Evolutionary conservation across 1,140 invertebrate species (phyloP), one percentile per base, ranked within the genome.

Genomic region (Zaprionus davidi): DNA sequence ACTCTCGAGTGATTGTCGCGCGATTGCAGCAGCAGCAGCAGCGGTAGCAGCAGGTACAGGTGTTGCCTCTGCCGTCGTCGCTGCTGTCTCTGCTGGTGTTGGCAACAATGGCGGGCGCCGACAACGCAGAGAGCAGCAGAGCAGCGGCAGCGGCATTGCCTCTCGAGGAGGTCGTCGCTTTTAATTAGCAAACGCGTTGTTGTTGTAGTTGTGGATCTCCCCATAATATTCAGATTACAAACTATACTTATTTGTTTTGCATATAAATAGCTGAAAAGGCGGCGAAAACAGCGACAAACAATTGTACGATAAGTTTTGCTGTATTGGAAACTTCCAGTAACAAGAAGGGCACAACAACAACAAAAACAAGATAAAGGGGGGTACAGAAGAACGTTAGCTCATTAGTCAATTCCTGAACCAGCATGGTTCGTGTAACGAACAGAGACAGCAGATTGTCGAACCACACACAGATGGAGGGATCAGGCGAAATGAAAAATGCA

Each of bases 141-240:
- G 58, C 31, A 57, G 62, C 36, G 4, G 36, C 41, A 20, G n/a
- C 41, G n/a, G 1, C 22, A 11, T 51, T 11, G 46, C 20, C 46
- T 51, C 70, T 62, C 26, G 64, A 57, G 59, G 66, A 90, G 77
- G 58, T 73, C 75, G 79, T 75, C 64, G 78, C 44, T 79, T 90
- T 90, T 90, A 90, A 90, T 90, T 90, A 90, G 86, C 82, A 65
- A 69, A 74, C 56, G 65, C 59, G 38, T 41, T 41, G 38, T 41
- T 41, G 15, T 15, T 41, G 20, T 62, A 34, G 20, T 62, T 46
- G 78, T 31, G 71, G 72, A 57, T 66, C 58, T 53, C 49, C 66
- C 63, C 80, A 69, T 87, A 78, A 80, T 86, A 86, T 86, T 86
- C 78, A 83, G 78, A 86, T 90, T 90, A 80, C 79, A 76, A 82